These are phyloP conservation scores for Beaufortia kweichowensis DNA, from an alignment of 2,113 vertebrate genomes.

Conservation along the genomic window DNA sequence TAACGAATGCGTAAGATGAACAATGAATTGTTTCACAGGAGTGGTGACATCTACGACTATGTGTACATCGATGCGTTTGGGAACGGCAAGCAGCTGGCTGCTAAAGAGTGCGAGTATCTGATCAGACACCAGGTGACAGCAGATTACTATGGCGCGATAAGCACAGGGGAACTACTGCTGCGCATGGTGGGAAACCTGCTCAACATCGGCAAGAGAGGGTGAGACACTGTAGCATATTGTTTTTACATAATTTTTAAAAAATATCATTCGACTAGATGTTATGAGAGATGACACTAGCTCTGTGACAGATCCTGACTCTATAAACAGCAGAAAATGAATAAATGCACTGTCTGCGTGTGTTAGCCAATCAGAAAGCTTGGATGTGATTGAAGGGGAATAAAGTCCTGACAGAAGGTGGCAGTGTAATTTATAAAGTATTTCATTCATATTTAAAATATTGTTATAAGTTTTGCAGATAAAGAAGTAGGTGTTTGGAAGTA, in stretches of 20 bases:
- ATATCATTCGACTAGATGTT: no score
- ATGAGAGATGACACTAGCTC: no score
- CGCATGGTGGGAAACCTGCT: constrained; percentile 97
- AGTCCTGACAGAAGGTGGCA: no score
- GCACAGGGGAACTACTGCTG: constrained; percentile 89
- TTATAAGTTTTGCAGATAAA: no score
- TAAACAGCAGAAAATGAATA: no score
- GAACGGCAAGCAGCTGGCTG: constrained; percentile 90
- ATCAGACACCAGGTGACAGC: constrained; percentile 94
- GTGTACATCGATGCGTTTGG: constrained; percentile 95
- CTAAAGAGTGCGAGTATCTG: constrained; percentile 93
- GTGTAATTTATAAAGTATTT: no score
- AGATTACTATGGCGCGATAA: constrained; percentile 91
- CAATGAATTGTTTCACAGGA: constrained; percentile 67
- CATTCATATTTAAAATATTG: no score
- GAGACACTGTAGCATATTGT: constrained; percentile 62
- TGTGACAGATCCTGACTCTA: no score
- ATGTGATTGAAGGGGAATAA: no score
- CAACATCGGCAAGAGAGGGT: constrained; percentile 94
- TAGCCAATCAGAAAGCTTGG: no score
- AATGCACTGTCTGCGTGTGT: no score
- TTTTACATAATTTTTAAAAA: no score
- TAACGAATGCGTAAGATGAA: not conserved
- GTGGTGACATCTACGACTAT: constrained; percentile 91
- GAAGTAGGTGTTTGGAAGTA: not conserved